A percentile compares a stretch with the other conserved stretches of the same genome.
These are phyloP conservation scores for Acanthosepion lycidas DNA, from an alignment of 2,888 invertebrate species.

Conservation along the genomic window DNA sequence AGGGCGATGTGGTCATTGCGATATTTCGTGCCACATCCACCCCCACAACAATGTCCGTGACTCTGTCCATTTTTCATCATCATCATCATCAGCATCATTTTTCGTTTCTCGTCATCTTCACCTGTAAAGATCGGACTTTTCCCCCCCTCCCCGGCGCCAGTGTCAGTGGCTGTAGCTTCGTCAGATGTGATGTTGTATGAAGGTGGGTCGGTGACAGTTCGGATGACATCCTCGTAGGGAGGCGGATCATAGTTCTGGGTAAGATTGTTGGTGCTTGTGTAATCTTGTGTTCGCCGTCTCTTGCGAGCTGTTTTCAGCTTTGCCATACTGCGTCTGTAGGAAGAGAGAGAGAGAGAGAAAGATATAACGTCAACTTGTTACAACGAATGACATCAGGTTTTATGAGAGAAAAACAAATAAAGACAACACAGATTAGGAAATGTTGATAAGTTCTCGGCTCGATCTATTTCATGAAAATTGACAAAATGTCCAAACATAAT, in stretches of 20 bases:
- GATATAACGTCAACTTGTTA: neutral
- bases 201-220: neutral
- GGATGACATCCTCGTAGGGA: slow-evolving; percentile 43
- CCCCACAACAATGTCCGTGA: neutral
- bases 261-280: slow-evolving; percentile 44
- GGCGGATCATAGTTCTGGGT: slow-evolving; percentile 43
- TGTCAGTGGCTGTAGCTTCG: neutral
- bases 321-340: neutral
- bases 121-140: neutral
- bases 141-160: neutral
- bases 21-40: neutral
- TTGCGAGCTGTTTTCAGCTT: slow-evolving; percentile 37
- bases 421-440: too few species aligned
- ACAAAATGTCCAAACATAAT: too few species aligned
- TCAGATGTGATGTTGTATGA: slow-evolving; percentile 38
- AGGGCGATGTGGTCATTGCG: neutral
- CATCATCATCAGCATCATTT: neutral
- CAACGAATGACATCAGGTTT: too few species aligned
- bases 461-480: too few species aligned
- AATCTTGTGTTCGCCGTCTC: slow-evolving; percentile 37
- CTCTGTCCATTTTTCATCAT: neutral
- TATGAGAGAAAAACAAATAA: too few species aligned
- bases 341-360: neutral
- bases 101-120: neutral
- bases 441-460: too few species aligned